Evolutionary conservation across 2,113 vertebrate species (phyloP), one percentile per base, ranked within the genome.

Genomic region (Onychostoma macrolepis): DNA sequence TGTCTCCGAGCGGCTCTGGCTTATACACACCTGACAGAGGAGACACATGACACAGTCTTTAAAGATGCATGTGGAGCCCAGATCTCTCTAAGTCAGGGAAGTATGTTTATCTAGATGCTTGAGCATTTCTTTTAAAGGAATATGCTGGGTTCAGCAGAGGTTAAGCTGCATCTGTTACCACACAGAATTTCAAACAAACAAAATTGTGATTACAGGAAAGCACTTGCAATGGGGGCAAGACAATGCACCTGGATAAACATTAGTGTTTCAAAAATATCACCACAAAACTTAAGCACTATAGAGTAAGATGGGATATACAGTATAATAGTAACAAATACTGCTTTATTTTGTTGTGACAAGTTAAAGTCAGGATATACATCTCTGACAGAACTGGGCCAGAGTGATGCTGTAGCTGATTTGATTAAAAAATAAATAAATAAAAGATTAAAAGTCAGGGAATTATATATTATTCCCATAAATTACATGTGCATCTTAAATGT

Each of bases 1-100:
- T 98, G 93, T 98, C 97, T 89, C 93, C 90, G 85, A 98, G 93
- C 0, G 97, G 97, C 92, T 99, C 98, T 19, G 98, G 96, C 85
- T 96, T 98, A 93, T 99, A 99, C 87, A 96, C 95, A 89, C 98
- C 98, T 99, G 91, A 26, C 81, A 28, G 1, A 81, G 13, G 28
- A 53, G 58, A 65, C 36, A 61, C 10, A 65, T 30, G 6, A n/a
- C 21, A 71, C 21, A 50, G 19, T 13, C 4, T 10, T 58, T 80
- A 80, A 80, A 58, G 48, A 71, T 71, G 26, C 45, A 80, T 28
- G 48, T 48, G 19, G 50, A 80, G 48, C 26, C 43, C 10, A 79
- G 13, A 53, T 7, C 12, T 48, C 33, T 65, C 61, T 2, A 13
- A 65, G 65, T 69, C 63, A 67, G 13, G 6, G 15, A 36, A 36